A percentile compares a stretch with the other conserved stretches of the same genome.
These are phyloP conservation scores for Actenoides hombroni DNA, from an alignment of 2,113 vertebrate genomes.

Conservation along the genomic window DNA sequence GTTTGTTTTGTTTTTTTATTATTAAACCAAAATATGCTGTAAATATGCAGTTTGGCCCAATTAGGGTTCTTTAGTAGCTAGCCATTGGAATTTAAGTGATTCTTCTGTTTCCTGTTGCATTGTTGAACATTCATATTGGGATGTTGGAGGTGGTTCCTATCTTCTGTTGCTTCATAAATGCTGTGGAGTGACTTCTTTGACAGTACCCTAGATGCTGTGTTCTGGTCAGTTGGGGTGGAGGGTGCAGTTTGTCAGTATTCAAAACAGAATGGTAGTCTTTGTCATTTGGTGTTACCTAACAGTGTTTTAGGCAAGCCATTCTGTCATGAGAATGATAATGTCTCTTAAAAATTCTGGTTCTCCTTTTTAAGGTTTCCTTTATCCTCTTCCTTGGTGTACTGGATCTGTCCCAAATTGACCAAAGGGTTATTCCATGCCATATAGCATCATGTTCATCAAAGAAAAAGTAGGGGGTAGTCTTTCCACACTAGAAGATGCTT, in stretches of 20 bases:
- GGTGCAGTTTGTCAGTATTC: not conserved
- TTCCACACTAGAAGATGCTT: not conserved
- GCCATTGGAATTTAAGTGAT: not conserved
- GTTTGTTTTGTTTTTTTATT: not conserved
- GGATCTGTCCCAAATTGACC: not conserved
- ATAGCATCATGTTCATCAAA: too few species aligned
- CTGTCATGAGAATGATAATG: not conserved
- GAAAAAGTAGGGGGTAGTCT: not conserved
- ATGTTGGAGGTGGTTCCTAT: not conserved
- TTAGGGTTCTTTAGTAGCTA: not conserved
- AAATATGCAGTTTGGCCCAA: not conserved
- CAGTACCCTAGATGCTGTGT: too few species aligned
- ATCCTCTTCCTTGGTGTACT: not conserved
- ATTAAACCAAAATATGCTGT: not conserved
- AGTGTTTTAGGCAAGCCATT: not conserved
- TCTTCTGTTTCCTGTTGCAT: not conserved
- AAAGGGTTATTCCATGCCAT: not conserved
- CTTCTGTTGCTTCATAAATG: not conserved
- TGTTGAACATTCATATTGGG: not conserved
- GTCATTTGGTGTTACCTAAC: not conserved
- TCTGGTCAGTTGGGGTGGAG: not conserved
- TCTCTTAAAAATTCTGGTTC: not conserved
- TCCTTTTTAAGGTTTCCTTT: not conserved
- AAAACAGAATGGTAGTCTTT: not conserved
- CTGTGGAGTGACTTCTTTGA: not conserved